Evolutionary conservation across 1,140 invertebrate species (phyloP).

Genomic region (Sycophaga agraensis): DNA sequence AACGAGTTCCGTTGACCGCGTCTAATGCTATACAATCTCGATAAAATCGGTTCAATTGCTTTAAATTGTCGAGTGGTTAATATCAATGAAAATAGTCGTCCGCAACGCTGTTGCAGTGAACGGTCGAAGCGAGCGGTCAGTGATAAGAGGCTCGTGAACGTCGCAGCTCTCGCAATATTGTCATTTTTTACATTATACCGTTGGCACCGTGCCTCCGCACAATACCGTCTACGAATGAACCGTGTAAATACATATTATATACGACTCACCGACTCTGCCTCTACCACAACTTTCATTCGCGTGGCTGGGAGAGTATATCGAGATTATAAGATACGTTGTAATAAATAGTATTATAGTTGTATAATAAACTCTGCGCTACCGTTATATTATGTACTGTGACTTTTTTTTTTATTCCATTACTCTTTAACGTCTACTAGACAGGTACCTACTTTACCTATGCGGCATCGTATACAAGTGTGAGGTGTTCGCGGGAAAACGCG

Average conservation of each 20-base stretch:
- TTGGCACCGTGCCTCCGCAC: constrained; percentile 4
- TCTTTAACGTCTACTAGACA: constrained; percentile 47
- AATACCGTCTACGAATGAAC: constrained; percentile 2
- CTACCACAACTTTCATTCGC: too few relatives aligned
- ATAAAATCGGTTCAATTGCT: too few relatives aligned
- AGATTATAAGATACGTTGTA: constrained; percentile 20
- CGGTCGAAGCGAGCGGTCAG: too few relatives aligned
- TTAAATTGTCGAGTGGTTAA: too few relatives aligned
- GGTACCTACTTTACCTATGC: constrained; percentile 59
- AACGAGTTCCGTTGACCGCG: neutral
- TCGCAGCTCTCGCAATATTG: constrained; percentile 51
- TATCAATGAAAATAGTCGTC: too few relatives aligned
- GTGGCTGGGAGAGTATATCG: neutral
- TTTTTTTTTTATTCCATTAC: neutral
- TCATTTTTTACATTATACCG: constrained; percentile 42
- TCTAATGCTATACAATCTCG: neutral
- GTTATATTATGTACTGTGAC: constrained; percentile 32
- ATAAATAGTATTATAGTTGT: constrained; percentile 34
- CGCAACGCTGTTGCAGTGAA: too few relatives aligned
- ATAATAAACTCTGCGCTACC: constrained; percentile 38
- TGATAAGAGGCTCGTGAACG: constrained; percentile 28
- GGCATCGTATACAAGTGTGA: constrained; percentile 55
- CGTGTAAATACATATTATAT: constrained; percentile 14
- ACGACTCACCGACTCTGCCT: too few relatives aligned
- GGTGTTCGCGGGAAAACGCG: constrained; percentile 40